Evolutionary conservation across 2,113 vertebrate genomes (phyloP).

Genomic region (Monopterus albus): DNA sequence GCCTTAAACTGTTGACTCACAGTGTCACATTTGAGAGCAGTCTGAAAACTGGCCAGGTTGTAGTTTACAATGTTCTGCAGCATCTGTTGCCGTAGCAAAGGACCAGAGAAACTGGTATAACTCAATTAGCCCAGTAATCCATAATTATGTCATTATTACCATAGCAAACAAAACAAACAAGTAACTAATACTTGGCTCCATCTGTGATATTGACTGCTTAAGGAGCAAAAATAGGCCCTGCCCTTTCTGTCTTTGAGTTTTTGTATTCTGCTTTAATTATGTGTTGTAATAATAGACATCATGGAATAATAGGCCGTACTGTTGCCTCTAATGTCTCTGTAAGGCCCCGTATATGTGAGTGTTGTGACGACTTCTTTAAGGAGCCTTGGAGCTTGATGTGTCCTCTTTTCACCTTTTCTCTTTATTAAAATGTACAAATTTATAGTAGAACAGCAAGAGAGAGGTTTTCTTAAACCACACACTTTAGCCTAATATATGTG

Average conservation of each 20-base stretch:
- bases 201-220: conserved; percentile 6
- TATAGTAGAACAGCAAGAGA: no score
- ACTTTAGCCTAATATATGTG: no score
- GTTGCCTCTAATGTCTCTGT: no score
- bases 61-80: conserved; percentile 5
- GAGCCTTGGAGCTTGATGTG: no score
- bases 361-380: no score
- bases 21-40: background rate
- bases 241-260: background rate
- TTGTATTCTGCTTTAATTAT: no score
- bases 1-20: conserved; percentile 16
- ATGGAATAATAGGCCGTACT: no score
- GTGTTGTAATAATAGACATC: no score
- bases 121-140: conserved; percentile 20
- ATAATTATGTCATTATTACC: conserved; percentile 34
- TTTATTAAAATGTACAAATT: no score
- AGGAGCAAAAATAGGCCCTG: background rate
- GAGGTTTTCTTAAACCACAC: no score
- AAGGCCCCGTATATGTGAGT: no score
- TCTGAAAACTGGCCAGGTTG: conserved; percentile 7
- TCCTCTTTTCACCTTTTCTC: no score
- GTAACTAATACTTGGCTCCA: background rate
- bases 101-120: conserved; percentile 11
- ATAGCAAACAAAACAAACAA: conserved; percentile 39
- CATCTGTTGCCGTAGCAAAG: conserved; percentile 15